Conservation (phyloP, 2,888 invertebrate genomes). For the Zaprionus bogoriensis region DNA sequence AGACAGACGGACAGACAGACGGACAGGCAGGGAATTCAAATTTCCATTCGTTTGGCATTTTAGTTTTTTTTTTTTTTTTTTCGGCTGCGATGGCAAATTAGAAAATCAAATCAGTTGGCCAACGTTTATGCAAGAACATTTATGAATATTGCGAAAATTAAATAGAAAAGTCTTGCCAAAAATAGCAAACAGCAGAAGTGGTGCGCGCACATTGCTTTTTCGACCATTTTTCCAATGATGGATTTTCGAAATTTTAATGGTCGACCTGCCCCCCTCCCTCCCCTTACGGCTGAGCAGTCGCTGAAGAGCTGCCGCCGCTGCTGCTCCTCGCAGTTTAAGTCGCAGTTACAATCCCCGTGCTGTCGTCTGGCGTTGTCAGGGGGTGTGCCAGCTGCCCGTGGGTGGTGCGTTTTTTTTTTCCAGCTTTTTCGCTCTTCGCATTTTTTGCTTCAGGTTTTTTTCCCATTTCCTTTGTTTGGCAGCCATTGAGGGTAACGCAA, state of each 20-base stretch:
- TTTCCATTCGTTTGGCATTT: slow-evolving; percentile 53
- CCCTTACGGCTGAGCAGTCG: slow-evolving; percentile 80
- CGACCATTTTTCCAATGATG: slow-evolving; percentile 81
- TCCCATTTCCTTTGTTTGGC: slow-evolving; percentile 76
- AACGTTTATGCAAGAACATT: slow-evolving; percentile 56
- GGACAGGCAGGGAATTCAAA: slow-evolving; percentile 43
- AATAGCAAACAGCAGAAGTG: slow-evolving; percentile 66
- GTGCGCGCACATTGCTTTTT: slow-evolving; percentile 56
- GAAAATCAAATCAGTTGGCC: slow-evolving; percentile 72
- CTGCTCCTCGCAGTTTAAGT: not conserved
- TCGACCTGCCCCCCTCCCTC: slow-evolving; percentile 57
- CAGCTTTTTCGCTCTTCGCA: slow-evolving; percentile 10
- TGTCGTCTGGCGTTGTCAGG: slow-evolving; percentile 64
- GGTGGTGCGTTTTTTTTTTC: slow-evolving; percentile 58
- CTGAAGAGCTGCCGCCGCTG: slow-evolving; percentile 46
- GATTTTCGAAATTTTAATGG: slow-evolving; percentile 82
- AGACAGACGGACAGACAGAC: slow-evolving; percentile 9
- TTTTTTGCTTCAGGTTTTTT: slow-evolving; percentile 44
- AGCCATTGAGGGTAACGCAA: slow-evolving; percentile 72
- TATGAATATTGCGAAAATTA: slow-evolving; percentile 75
- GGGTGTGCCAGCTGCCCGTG: slow-evolving; percentile 42
- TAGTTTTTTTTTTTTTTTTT: too few species aligned
- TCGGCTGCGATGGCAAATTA: slow-evolving; percentile 57
- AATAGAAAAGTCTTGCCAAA: slow-evolving; percentile 62
- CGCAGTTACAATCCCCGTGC: slow-evolving; percentile 35